Conservation (phyloP, 2,888 invertebrate genomes). For the Azorinus chamasolen region DNA sequence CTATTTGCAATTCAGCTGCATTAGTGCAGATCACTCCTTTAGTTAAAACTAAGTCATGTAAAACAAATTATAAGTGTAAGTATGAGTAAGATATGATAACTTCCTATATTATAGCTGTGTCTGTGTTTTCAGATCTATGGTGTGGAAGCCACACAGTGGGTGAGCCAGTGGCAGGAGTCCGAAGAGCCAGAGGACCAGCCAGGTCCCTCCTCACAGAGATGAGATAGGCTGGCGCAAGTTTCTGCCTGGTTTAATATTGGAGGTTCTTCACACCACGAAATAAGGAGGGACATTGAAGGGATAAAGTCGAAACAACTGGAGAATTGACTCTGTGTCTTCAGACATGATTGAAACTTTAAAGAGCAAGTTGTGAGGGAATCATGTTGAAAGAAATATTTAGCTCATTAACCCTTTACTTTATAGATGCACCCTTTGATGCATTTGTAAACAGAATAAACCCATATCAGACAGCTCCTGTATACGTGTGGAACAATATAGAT, state of each 20-base stretch:
- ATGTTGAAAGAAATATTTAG: background rate
- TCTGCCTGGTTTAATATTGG: no score
- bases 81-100: no score
- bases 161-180: constrained; percentile 75
- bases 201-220: constrained; percentile 1
- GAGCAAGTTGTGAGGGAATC: background rate
- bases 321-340: background rate
- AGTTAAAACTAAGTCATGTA: no score
- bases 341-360: background rate
- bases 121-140: constrained; percentile 63
- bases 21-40: no score
- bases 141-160: constrained; percentile 75
- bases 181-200: constrained; percentile 50
- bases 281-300: no score
- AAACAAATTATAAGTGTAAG: no score
- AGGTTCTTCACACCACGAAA: no score
- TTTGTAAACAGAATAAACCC: constrained; percentile 6
- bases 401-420: background rate
- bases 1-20: no score
- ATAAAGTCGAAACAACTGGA: no score
- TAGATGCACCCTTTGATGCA: background rate
- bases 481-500: no score
- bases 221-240: background rate
- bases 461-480: no score
- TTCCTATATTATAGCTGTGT: no score